Conservation (phyloP, 1,140 invertebrate species). For the Palaemon carinicauda region DNA sequence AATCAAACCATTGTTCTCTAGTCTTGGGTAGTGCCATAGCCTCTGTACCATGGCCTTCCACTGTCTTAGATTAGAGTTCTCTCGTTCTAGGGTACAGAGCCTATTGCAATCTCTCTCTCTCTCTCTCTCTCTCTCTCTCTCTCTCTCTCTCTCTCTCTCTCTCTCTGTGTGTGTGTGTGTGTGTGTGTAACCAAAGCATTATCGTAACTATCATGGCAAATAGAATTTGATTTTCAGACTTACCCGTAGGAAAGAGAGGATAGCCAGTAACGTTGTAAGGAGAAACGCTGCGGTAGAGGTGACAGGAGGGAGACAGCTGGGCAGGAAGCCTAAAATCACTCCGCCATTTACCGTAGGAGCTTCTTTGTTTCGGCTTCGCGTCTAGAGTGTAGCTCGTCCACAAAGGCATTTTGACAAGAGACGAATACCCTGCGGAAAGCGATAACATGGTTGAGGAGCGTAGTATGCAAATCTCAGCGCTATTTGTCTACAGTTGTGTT, state of each 20-base stretch:
- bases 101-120: no score
- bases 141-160: no score
- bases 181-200: no score
- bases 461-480: not conserved
- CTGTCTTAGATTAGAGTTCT: no score
- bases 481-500: no score
- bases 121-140: no score
- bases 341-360: not conserved
- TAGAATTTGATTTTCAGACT: not conserved
- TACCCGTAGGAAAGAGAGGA: slow-evolving; percentile 33
- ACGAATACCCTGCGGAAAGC: slow-evolving; percentile 19
- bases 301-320: not conserved
- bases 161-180: no score
- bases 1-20: no score
- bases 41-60: no score
- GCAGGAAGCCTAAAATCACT: slow-evolving; percentile 16
- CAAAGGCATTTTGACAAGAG: slow-evolving; percentile 19
- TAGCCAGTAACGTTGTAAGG: not conserved
- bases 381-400: slow-evolving; percentile 37
- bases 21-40: no score
- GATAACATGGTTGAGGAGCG: not conserved
- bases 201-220: no score
- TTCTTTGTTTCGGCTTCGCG: not conserved
- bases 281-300: not conserved
- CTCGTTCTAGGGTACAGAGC: no score